Evolutionary conservation across 2,888 invertebrate genomes (phyloP), one percentile per base, ranked within the genome.

Genomic region (Latrodectus elegans): DNA sequence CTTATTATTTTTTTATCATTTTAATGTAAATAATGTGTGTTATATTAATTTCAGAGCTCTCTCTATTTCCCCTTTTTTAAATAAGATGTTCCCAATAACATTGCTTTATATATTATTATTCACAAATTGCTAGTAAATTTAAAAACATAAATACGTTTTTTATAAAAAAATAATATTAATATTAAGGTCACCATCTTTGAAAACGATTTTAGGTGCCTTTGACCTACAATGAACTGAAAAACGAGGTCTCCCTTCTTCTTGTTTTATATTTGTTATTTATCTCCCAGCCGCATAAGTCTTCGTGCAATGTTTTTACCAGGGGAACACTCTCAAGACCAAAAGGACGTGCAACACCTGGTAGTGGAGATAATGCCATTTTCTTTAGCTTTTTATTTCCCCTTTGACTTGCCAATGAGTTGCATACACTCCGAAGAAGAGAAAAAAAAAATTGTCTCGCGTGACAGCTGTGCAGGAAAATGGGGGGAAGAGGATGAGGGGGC

Each of bases 401-500:
- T 86, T 86, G 85, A 86, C 85, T 86, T 86, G 74, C 85, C 85
- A 80, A 86, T 71, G 71, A 86, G 85, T 68, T 74, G 68, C 75
- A 64, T 70, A 38, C 70, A 15, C 15, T 55, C 55, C 2, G 12
- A 14, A 64, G 15, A 52, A 17, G 51, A 75, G 12, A 73, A 52
- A 74, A 79, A 74, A 79, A 74, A 65, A 15, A 52, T 38, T 49
- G 70, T 49, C 53, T 75, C 67, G 75, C 67, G 81, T 84, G 85
- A 86, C 85, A 86, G 85, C 85, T 86, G 85, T 75, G 79, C 70
- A 60, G 78, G 74, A 68, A 52, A 73, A 26, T 38, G 49, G 70
- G 67, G 78, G 73, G 53, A 15, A 51, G 52, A 68, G 22, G 81
- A 68, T 74, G 17, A 55, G 68, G 55, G 55, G 15, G 15, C 55